Evolutionary conservation across 64 coral and sea anemone genomes (phyloP), one percentile per base, ranked within the genome.

Genomic region (Stichodactyla mertensii): DNA sequence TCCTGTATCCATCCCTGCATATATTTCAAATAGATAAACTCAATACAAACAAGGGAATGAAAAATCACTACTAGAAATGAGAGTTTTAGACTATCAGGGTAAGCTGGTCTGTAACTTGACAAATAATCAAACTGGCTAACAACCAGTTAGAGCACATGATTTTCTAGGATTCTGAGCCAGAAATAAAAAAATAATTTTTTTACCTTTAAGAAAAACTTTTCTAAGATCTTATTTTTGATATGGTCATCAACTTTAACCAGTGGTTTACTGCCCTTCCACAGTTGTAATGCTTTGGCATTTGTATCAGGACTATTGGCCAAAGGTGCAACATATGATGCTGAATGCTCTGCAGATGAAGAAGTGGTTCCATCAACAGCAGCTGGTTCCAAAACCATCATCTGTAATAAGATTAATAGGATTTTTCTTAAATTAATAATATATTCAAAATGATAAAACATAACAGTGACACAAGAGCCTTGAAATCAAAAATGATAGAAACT

Each of bases 161-260:
- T 45, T 45, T 45, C 36, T 45, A 45, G 36, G 36, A 45, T 45
- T 45, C 36, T 45, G 4, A 27, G 12, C 11, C 7, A 74, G 69
- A 13, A 31, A 31, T 3, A 31, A 31, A 23, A 74, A n/a, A 7
- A 26, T 9, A 23, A 24, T 5, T 9, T 5, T 9, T 71, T 74
- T 74, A 74, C 69, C 69, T 74, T 74, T 5, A 85, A 51, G 9
- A 18, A 58, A 62, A 85, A 85, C 53, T 58, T 85, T 58, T 62
- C 83, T 18, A 85, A 22, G 61, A 85, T 64, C 13, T 16, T 58
- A 8, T 52, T 85, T 60, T 31, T 85, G n/a, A 64, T 16, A 31
- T 85, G 12, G 8, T 58, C 56, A 12, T 52, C 13, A 0, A 12
- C 55, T 6, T 22, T 59, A n/a, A 51, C 14, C 16, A 85, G 83